phyloP scores from a whole-genome alignment of 2,888 invertebrate species.

The Xestia ashworthii region DNA sequence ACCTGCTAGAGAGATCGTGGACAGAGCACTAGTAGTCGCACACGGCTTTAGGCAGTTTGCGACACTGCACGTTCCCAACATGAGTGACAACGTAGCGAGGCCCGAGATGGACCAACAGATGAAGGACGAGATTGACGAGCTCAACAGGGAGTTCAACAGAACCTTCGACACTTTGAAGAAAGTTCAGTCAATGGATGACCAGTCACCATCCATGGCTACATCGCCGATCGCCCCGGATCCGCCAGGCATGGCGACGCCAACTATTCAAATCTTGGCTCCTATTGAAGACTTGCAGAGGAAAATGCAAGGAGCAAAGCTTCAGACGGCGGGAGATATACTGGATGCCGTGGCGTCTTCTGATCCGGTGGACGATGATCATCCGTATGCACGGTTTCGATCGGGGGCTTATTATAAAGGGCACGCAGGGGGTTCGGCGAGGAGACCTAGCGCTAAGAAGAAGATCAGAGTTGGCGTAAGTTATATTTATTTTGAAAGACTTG shows the following conservation, averaged over 20 bases:
- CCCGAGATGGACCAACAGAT: constrained; percentile 79
- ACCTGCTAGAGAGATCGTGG: constrained; percentile 86
- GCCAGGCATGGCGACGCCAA: constrained; percentile 19
- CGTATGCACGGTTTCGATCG: neutral
- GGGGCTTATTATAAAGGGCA: neutral
- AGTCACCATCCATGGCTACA: constrained; percentile 16
- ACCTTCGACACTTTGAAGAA: constrained; percentile 84
- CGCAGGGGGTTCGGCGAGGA: constrained; percentile 61
- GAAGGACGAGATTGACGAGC: constrained; percentile 83
- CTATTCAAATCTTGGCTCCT: constrained; percentile 68
- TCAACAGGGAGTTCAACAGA: constrained; percentile 86
- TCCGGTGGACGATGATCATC: neutral
- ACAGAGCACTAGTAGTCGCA: constrained; percentile 93
- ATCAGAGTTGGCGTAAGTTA: constrained; percentile 82
- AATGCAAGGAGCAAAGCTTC: constrained; percentile 33
- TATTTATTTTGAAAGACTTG: neutral
- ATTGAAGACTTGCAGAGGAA: constrained; percentile 66
- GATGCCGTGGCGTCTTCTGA: constrained; percentile 28
- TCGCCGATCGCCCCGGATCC: neutral
- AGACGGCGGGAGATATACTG: constrained; percentile 16
- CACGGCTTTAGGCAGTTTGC: constrained; percentile 93
- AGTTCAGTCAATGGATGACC: constrained; percentile 55
- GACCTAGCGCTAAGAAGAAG: constrained; percentile 86
- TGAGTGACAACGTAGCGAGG: constrained; percentile 70
- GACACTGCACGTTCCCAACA: constrained; percentile 80